These are phyloP conservation scores for Sebastes elongatus DNA, from an alignment of 2,797 vertebrate genomes.

Conservation along the genomic window DNA sequence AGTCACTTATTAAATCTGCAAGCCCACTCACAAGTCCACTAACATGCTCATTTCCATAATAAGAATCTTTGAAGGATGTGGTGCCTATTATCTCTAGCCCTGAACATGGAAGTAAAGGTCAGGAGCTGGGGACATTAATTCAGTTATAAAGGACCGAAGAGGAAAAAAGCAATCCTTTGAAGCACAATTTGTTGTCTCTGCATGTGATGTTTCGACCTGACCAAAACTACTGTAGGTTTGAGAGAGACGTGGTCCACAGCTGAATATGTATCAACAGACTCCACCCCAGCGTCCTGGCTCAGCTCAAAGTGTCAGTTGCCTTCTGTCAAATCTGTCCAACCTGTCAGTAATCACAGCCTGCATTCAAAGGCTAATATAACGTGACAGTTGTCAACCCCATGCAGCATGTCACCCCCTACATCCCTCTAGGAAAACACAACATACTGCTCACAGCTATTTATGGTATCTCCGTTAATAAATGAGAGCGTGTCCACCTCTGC, in stretches of 20 bases:
- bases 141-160: conserved; percentile 20
- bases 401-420: conserved; percentile 43
- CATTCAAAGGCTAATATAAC: conserved; percentile 55
- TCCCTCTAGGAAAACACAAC: conserved; percentile 45
- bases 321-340: conserved; percentile 70
- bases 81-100: conserved; percentile 47
- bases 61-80: conserved; percentile 48
- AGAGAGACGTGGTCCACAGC: conserved; percentile 4
- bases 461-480: not conserved
- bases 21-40: conserved; percentile 28
- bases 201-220: conserved; percentile 23
- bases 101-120: conserved; percentile 63
- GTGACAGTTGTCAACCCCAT: conserved; percentile 68
- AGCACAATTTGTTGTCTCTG: conserved; percentile 54
- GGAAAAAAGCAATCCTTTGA: conserved; percentile 26
- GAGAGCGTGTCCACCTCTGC: not conserved
- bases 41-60: conserved; percentile 68
- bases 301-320: conserved; percentile 61
- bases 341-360: conserved; percentile 61
- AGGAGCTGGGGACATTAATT: conserved; percentile 45
- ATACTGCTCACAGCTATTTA: conserved; percentile 49
- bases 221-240: conserved; percentile 14
- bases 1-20: conserved; percentile 60
- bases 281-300: conserved; percentile 30
- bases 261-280: conserved; percentile 69